These are phyloP conservation scores for Sarcophaga carnaria DNA, from an alignment of 2,888 invertebrate species.

Conservation along the genomic window DNA sequence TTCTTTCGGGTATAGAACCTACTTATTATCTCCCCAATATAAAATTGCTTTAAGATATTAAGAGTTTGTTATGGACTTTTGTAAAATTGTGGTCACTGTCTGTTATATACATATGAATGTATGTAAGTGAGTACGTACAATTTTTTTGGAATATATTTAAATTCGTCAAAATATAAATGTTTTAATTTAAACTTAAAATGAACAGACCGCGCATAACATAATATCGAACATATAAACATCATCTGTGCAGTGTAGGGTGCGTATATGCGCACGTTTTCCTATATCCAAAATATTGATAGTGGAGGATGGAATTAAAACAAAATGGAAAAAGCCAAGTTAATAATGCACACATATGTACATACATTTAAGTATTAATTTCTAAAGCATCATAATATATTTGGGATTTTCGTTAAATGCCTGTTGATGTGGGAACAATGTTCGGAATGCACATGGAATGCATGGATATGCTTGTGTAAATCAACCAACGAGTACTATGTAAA, in stretches of 20 bases:
- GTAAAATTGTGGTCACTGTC: no score
- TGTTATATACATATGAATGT: no score
- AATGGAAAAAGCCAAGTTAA: conserved; percentile 21
- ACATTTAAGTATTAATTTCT: conserved; percentile 51
- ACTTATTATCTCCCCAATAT: no score
- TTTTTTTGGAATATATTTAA: no score
- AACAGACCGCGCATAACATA: no score
- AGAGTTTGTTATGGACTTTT: no score
- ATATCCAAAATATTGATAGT: background rate
- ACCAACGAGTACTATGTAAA: background rate
- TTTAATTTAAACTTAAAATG: no score
- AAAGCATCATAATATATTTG: conserved; percentile 58
- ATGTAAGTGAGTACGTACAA: no score
- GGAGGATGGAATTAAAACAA: conserved; percentile 21
- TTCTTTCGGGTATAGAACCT: no score
- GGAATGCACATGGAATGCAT: conserved; percentile 31
- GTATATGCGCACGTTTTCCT: background rate
- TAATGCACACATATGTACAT: background rate
- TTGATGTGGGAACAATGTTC: conserved; percentile 64
- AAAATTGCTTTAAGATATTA: no score
- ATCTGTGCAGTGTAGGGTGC: background rate
- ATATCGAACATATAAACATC: background rate
- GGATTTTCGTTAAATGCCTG: conserved; percentile 64
- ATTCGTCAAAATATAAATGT: no score
- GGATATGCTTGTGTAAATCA: background rate